These are phyloP conservation scores for Portunus trituberculatus DNA, from an alignment of 1,140 invertebrate species.

Conservation along the genomic window DNA sequence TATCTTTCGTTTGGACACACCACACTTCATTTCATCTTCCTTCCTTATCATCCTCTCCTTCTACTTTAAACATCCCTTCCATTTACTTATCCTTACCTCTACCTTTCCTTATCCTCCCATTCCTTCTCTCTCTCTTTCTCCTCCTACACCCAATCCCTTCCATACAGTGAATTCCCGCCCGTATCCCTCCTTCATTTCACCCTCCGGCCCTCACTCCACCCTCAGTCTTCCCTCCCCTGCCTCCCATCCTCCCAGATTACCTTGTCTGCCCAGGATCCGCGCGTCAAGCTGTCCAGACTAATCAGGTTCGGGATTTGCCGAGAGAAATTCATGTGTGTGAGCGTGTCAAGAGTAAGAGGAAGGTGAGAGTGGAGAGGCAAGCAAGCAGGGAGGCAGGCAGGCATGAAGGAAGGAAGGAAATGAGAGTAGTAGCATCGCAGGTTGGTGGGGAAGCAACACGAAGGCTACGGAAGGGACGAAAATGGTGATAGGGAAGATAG, in stretches of 20 bases:
- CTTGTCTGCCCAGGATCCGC: neutral
- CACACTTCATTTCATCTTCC: neutral
- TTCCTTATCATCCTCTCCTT: neutral
- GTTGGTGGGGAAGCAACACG: no score
- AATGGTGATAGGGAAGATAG: no score
- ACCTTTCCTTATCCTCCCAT: neutral
- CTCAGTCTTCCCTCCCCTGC: neutral
- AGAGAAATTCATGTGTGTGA: conserved; percentile 12
- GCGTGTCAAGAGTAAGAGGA: conserved; percentile 9
- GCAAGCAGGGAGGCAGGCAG: neutral
- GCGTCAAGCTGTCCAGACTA: neutral
- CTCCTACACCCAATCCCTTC: neutral
- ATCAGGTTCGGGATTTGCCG: conserved; percentile 1
- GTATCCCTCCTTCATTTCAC: neutral
- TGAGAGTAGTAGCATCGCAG: no score
- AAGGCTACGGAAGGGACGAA: no score
- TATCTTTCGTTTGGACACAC: neutral
- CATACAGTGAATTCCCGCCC: neutral
- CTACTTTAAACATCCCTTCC: neutral
- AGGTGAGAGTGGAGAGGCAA: neutral
- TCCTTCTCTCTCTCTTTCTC: neutral
- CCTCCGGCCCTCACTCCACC: neutral
- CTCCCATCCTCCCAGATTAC: conserved; percentile 10
- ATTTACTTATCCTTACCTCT: neutral
- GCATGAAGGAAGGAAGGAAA: neutral